Evolutionary conservation across 2,113 vertebrate genomes (phyloP), one percentile per base, ranked within the genome.

Genomic region (Corythornis cristatus): DNA sequence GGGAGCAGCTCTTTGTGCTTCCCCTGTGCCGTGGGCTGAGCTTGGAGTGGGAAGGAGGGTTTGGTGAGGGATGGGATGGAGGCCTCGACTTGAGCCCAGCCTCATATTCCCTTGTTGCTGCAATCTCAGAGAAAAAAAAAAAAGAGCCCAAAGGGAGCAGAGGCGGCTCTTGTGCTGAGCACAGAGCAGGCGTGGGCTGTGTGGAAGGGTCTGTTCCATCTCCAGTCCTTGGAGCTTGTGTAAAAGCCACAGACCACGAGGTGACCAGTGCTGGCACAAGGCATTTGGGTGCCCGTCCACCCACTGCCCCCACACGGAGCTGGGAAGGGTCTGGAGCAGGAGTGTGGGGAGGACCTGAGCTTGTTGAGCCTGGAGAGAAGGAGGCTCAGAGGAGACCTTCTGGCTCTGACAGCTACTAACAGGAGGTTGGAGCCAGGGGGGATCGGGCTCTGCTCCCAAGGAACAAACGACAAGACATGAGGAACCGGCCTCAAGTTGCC

Each of bases 261-360:
- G 12, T 8, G 3, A 5, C n/a, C 48, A 15, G 37, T 0, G 17
- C 25, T 9, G 23, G 10, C 8, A 26, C 46, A 2, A 22, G 23
- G 75, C 31, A 2, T 18, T 18, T 0, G 15, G 18, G 66, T 9
- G 29, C 42, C 48, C 12, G 4, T 17, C 40, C 0, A 2, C 51
- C 40, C 12, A 3, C 35, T 31, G 31, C 23, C 31, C 43, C 43
- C 20, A 22, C 46, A 21, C 46, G 25, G 25, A 26, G 25, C 25
- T 53, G 25, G 51, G 51, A 53, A 53, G 51, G 51, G 51, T 28
- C 51, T 19, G 9, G 51, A 53, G 51, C 51, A 53, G 9, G 18
- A 53, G 51, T 8, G 51, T 26, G 51, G 51, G 26, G 51, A 53
- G 51, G 51, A 26, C 25, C 51, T 53, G 51, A 22, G 51, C 25